Evolutionary conservation across 2,797 vertebrate genomes (phyloP), one percentile per base, ranked within the genome.

Genomic region (Macrochelys suwanniensis): DNA sequence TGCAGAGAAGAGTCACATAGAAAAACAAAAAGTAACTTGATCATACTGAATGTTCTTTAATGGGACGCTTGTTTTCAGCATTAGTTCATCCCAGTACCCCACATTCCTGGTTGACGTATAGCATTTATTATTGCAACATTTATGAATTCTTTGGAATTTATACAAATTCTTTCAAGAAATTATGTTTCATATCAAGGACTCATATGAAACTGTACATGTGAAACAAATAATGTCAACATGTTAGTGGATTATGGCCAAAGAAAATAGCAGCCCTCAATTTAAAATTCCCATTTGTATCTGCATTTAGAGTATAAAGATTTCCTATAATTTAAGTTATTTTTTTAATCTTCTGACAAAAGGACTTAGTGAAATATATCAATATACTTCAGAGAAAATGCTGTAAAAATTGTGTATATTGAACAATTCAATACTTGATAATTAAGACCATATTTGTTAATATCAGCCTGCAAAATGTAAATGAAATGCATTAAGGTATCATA

Each of bases 381-480:
- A 84, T 90, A 91, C 82, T 68, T 89, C 71, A 19, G 83, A 94
- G 90, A 85, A 91, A 45, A 77, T 54, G 54, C 91, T 54, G 50
- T 89, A 37, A 80, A 79, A 50, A 11, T 77, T 57, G 3, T 68
- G 2, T 85, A 65, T 74, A 76, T 88, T 80, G 61, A 94, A 84
- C 77, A n/a, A 2, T 4, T 68, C 47, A 28, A 23, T 31, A 61
- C 94, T 93, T 89, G 49, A 28, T 80, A 74, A 90, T 89, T 90
- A 89, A 87, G 86, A 93, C 71, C 7, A 17, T 74, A 68, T 88
- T 96, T 7, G 5, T 92, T 89, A 74, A 74, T 76, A 80, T 49
- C 51, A 80, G 80, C 93, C 90, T 91, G 80, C 68, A 95, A 89
- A 82, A 91, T 84, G 49, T 71, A 87, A 94, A 94, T 82, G 25